Percentiles rank a stretch among this genome's conserved stretches.
Conservation (phyloP, 2,113 vertebrate genomes). For the Sphaerodactylus townsendi region DNA sequence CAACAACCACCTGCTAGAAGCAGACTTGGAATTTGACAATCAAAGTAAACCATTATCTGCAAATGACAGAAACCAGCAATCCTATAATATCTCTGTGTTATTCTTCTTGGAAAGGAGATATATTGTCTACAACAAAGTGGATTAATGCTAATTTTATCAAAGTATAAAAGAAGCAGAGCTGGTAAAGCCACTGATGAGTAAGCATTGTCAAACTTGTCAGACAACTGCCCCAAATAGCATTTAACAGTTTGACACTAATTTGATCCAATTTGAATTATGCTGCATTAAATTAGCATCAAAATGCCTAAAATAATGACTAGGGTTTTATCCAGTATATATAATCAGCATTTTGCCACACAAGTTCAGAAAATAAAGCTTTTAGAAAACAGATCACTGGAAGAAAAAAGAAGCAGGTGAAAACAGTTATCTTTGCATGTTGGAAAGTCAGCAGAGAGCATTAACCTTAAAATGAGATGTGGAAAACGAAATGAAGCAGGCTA, state of each 20-base stretch:
- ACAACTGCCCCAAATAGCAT: constrained; percentile 26
- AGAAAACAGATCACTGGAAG: constrained; percentile 5
- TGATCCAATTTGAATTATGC: constrained; percentile 4
- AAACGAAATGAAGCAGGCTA: not conserved
- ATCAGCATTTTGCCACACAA: not conserved
- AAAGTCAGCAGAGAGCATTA: not conserved
- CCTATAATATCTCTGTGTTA: not conserved
- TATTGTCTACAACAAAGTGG: not conserved
- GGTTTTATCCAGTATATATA: not conserved
- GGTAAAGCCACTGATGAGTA: constrained; percentile 32
- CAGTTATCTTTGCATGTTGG: not conserved
- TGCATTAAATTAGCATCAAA: constrained; percentile 16
- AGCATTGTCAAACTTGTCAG: constrained; percentile 43
- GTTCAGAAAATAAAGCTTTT: constrained; percentile 29
- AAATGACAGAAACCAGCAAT: not conserved
- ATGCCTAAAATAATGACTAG: constrained; percentile 40
- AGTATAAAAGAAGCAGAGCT: constrained; percentile 16
- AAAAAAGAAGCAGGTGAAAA: not conserved
- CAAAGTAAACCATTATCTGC: not conserved
- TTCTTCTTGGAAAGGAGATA: not conserved
- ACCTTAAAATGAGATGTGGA: not conserved
- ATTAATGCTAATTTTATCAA: constrained; percentile 21
- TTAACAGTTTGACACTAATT: constrained; percentile 51
- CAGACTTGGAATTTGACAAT: not conserved
- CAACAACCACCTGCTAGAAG: constrained; percentile 6